Evolutionary conservation across 92 coral and sea anemone species (phyloP).

Genomic region (Hydrozoanthus gracilis): DNA sequence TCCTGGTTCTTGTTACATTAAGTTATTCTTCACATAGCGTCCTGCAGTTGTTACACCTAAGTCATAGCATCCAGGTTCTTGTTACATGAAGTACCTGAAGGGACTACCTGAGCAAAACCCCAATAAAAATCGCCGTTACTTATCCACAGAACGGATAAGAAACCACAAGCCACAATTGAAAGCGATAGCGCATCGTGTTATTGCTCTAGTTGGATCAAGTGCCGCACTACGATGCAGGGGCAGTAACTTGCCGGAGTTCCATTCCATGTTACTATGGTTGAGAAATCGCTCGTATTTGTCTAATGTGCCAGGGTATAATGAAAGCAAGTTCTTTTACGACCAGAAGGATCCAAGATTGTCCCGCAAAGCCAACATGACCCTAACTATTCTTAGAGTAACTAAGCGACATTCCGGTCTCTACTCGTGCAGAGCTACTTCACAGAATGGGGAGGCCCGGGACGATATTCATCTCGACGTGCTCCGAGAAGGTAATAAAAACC

Average conservation of each 20-base stretch:
- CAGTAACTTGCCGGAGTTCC: conserved; percentile 2
- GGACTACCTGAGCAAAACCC: no score
- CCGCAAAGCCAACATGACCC: conserved; percentile 10
- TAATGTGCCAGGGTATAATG: not conserved
- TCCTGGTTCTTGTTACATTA: conserved; percentile 23
- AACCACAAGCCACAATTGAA: not conserved
- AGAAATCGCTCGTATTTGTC: not conserved
- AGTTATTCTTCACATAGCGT: not conserved
- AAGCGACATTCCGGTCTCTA: conserved; percentile 23
- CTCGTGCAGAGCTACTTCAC: not conserved
- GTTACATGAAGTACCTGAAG: no score
- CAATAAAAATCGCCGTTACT: no score
- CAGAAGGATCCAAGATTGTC: conserved; percentile 16
- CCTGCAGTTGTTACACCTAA: not conserved
- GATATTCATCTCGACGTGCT: conserved; percentile 13
- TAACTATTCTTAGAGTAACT: not conserved
- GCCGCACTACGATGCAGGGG: conserved; percentile 19
- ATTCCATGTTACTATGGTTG: not conserved
- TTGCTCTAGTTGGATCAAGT: not conserved
- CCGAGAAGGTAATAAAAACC: conserved; percentile 2
- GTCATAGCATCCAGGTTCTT: no score
- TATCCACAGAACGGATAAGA: conserved; percentile 24
- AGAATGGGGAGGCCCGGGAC: conserved; percentile 2
- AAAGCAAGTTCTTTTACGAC: not conserved
- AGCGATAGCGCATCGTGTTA: conserved; percentile 23